A percentile compares a stretch with the other conserved stretches of the same genome.
Evolutionary conservation across 2,113 vertebrate species (phyloP).

Genomic region (Cephalopholis sonnerati): DNA sequence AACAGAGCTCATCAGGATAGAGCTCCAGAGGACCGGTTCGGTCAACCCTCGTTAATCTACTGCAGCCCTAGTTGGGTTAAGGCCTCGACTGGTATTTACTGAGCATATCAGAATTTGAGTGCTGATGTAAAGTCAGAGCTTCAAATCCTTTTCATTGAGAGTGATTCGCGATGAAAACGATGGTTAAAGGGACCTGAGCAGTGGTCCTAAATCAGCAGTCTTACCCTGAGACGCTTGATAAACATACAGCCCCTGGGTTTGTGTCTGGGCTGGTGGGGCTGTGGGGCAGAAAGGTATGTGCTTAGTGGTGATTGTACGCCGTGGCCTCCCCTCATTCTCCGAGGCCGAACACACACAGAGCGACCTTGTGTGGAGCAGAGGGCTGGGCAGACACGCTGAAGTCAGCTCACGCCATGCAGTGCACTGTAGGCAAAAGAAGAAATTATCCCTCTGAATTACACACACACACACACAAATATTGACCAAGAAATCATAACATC

Average conservation of each 20-base stretch:
- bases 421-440: slow-evolving; percentile 54
- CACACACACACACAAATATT: slow-evolving; percentile 3
- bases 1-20: slow-evolving; percentile 74
- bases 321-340: slow-evolving; percentile 79
- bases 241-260: slow-evolving; percentile 75
- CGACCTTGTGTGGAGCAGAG: slow-evolving; percentile 82
- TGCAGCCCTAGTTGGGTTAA: slow-evolving; percentile 42
- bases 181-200: slow-evolving; percentile 51
- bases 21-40: slow-evolving; percentile 52
- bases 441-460: slow-evolving; percentile 40
- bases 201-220: slow-evolving; percentile 75
- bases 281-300: slow-evolving; percentile 80
- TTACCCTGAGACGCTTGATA: slow-evolving; percentile 74
- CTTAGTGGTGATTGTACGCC: slow-evolving; percentile 78
- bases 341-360: slow-evolving; percentile 84
- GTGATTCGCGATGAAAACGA: slow-evolving; percentile 56
- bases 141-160: slow-evolving; percentile 47
- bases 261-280: slow-evolving; percentile 71
- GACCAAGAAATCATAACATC: slow-evolving; percentile 30
- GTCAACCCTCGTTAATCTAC: slow-evolving; percentile 66
- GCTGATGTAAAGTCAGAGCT: slow-evolving; percentile 60
- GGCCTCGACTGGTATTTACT: slow-evolving; percentile 51
- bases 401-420: slow-evolving; percentile 74
- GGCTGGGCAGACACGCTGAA: slow-evolving; percentile 73
- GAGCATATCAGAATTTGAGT: slow-evolving; percentile 54